Evolutionary conservation across 2,888 invertebrate genomes (phyloP).

Genomic region (Ashinkailepas kermadecensis): DNA sequence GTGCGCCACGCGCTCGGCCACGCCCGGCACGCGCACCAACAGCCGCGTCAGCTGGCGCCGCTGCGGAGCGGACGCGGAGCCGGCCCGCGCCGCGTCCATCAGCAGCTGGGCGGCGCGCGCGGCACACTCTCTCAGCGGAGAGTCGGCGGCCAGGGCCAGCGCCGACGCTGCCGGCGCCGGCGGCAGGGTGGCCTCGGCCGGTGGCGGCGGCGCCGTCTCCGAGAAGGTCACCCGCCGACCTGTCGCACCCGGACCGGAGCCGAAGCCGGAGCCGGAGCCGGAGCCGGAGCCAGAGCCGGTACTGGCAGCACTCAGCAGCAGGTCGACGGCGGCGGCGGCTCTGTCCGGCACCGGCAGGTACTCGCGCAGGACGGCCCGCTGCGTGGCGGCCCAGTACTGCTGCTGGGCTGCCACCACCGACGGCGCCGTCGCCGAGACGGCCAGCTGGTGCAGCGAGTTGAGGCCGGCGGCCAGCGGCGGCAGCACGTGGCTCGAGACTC

Average conservation of each 20-base stretch:
- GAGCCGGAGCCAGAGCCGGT: neutral
- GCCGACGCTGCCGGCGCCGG: neutral
- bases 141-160: neutral
- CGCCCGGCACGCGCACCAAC: constrained; percentile 7
- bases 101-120: constrained; percentile 8
- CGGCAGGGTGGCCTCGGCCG: neutral
- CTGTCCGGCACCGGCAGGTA: neutral
- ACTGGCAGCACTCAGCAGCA: neutral
- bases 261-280: neutral
- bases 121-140: constrained; percentile 7
- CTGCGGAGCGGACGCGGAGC: neutral
- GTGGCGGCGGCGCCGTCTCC: neutral
- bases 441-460: neutral
- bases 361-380: neutral
- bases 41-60: neutral
- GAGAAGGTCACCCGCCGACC: no score
- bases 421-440: neutral
- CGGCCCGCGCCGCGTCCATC: constrained; percentile 9
- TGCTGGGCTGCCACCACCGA: neutral
- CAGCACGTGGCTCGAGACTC: neutral
- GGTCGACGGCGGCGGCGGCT: neutral
- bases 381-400: neutral
- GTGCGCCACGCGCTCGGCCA: constrained; percentile 2
- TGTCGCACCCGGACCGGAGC: neutral
- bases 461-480: constrained; percentile 1